Percentiles rank a stretch among this genome's conserved stretches.
Evolutionary conservation across 2,113 vertebrate genomes (phyloP).

Genomic region (Candoia aspera): DNA sequence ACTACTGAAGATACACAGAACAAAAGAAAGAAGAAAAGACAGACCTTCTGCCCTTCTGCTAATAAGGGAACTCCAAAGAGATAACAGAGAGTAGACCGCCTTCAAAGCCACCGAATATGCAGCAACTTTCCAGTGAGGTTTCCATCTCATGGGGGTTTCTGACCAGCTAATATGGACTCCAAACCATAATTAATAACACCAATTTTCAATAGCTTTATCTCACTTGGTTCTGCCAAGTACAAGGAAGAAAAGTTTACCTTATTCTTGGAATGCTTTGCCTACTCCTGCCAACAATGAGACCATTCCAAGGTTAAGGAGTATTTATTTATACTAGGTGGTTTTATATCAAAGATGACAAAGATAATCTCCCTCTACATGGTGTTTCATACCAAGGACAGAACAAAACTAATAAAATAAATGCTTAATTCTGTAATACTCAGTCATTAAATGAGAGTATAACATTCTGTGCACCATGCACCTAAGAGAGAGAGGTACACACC

Average conservation of each 20-base stretch:
- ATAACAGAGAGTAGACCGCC: not conserved
- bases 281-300: not conserved
- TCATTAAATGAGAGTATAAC: not conserved
- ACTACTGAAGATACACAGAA: not conserved
- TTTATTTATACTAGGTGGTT: not conserved
- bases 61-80: not conserved
- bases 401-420: not conserved
- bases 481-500: not conserved
- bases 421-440: not conserved
- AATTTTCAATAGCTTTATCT: not conserved
- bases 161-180: not conserved
- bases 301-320: not conserved
- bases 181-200: not conserved
- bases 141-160: not conserved
- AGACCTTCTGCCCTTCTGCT: not conserved
- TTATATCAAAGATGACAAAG: not conserved
- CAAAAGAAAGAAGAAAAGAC: not conserved
- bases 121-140: not conserved
- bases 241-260: not conserved
- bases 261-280: not conserved
- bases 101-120: not conserved
- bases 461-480: not conserved
- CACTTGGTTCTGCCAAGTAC: not conserved
- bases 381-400: not conserved
- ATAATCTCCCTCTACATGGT: not conserved